These are phyloP conservation scores for Apotomis turbidana DNA, from an alignment of 2,888 invertebrate species.

Conservation along the genomic window DNA sequence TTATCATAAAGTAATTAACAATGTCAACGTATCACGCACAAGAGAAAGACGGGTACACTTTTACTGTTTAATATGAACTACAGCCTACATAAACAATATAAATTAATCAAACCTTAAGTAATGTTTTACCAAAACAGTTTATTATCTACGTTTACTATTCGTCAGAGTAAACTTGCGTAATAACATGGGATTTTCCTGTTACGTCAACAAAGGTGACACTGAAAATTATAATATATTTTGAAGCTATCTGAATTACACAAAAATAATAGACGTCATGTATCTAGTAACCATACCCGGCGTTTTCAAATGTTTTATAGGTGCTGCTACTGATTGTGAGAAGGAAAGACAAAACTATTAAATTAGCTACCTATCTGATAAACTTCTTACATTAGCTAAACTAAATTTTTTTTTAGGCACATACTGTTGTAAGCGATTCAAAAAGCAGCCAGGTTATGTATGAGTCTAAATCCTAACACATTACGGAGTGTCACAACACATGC, in stretches of 20 bases:
- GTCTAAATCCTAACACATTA: slow-evolving; percentile 29
- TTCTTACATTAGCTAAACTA: no score
- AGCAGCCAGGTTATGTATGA: not conserved
- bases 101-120: slow-evolving; percentile 23
- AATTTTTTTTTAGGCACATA: no score
- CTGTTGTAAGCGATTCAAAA: not conserved
- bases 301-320: no score
- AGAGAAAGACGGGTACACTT: not conserved
- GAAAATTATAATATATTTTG: no score
- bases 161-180: not conserved
- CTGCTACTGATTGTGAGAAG: no score
- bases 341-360: no score
- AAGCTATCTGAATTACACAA: no score
- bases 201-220: no score
- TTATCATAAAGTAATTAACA: not conserved
- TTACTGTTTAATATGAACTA: not conserved
- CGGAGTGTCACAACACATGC: slow-evolving; percentile 35
- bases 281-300: no score
- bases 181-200: not conserved
- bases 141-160: slow-evolving; percentile 13
- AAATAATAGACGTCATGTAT: no score
- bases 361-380: no score
- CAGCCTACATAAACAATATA: not conserved
- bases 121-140: slow-evolving; percentile 17
- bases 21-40: not conserved